Evolutionary conservation across 2,888 invertebrate species (phyloP).

Genomic region (Drosophila tripunctata): DNA sequence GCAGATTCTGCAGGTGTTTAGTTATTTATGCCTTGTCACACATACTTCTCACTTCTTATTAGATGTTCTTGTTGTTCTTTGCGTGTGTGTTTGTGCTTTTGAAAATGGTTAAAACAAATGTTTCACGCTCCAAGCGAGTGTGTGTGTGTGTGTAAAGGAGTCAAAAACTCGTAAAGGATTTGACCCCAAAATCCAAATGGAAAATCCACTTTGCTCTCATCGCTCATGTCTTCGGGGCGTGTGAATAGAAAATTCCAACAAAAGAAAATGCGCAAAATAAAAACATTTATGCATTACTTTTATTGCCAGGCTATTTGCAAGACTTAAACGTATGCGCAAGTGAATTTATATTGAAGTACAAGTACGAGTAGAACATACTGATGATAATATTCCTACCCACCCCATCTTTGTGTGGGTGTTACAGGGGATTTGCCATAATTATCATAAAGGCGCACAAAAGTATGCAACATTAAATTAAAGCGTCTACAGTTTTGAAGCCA

Average conservation of each 20-base stretch:
- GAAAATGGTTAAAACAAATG: constrained; percentile 31
- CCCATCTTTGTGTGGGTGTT: background rate
- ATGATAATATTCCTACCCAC: background rate
- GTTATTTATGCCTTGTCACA: constrained; percentile 78
- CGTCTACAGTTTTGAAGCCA: background rate
- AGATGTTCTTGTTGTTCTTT: constrained; percentile 37
- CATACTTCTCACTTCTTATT: constrained; percentile 54
- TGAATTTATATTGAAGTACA: constrained; percentile 17
- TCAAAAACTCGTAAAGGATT: constrained; percentile 55
- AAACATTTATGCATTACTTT: constrained; percentile 55
- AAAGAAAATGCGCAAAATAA: constrained; percentile 46
- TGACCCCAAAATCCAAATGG: constrained; percentile 50
- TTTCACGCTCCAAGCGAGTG: background rate
- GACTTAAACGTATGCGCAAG: constrained; percentile 20
- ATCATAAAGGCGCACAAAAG: constrained; percentile 2
- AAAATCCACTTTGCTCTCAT: constrained; percentile 34
- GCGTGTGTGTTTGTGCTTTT: constrained; percentile 28
- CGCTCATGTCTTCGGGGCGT: constrained; percentile 30
- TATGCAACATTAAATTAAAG: constrained; percentile 10
- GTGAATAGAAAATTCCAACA: constrained; percentile 41
- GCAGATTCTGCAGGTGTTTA: constrained; percentile 73
- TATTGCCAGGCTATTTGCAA: constrained; percentile 32
- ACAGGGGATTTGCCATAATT: background rate
- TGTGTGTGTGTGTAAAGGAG: constrained; percentile 11
- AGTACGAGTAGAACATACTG: background rate